Percentiles rank a stretch among this genome's conserved stretches.
Evolutionary conservation across 2,113 vertebrate genomes (phyloP).

Genomic region (Turnix velox): DNA sequence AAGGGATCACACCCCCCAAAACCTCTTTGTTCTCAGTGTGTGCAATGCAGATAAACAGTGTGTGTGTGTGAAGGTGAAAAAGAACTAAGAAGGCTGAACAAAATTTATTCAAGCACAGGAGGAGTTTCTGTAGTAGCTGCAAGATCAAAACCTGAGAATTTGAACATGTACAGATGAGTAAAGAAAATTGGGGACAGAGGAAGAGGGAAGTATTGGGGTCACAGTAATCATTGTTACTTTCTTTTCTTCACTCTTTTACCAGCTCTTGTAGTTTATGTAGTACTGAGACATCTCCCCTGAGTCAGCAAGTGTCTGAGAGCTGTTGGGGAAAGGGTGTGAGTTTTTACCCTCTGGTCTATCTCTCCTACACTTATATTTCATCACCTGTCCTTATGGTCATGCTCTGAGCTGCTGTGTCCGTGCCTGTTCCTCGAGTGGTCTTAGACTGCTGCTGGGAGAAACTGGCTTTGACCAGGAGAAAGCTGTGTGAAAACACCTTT

Average conservation of each 20-base stretch:
- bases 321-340: not conserved
- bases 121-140: constrained; percentile 16
- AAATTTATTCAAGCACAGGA: not conserved
- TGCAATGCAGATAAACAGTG: not conserved
- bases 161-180: constrained; percentile 1
- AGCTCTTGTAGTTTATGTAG: not conserved
- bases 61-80: not conserved
- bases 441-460: not conserved
- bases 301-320: not conserved
- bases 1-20: not conserved
- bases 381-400: not conserved
- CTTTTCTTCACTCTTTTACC: constrained; percentile 10
- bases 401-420: not conserved
- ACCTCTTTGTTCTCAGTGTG: not conserved
- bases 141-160: constrained; percentile 50
- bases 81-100: not conserved
- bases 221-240: constrained; percentile 9
- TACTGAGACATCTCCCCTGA: not conserved
- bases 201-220: constrained; percentile 23
- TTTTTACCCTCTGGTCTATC: not conserved
- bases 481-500: not conserved
- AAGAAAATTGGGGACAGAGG: not conserved
- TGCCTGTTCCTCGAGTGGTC: not conserved
- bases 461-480: not conserved
- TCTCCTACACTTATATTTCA: not conserved